Evolutionary conservation across 1,140 invertebrate genomes (phyloP).

Genomic region (Brachionus calyciflorus): DNA sequence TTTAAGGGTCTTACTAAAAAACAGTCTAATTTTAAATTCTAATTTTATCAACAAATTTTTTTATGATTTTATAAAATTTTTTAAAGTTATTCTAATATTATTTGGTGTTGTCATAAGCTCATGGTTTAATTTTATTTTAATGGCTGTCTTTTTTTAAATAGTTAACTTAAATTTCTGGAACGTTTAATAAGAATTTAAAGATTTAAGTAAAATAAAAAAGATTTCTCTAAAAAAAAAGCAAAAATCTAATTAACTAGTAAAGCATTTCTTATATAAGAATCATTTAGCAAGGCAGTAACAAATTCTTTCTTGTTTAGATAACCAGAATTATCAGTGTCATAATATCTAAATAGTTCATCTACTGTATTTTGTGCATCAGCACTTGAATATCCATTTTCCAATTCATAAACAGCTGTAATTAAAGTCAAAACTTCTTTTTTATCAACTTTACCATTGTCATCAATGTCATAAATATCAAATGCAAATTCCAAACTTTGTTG

Average conservation of each 20-base stretch:
- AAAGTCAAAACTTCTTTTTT: conserved; percentile 18
- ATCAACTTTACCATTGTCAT: conserved; percentile 31
- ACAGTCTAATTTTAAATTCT: too few relatives aligned
- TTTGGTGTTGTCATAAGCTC: too few relatives aligned
- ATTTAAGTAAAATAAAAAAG: too few relatives aligned
- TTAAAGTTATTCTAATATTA: too few relatives aligned
- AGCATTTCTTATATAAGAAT: neutral
- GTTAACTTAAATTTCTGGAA: too few relatives aligned
- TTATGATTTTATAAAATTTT: too few relatives aligned
- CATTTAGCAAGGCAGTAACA: neutral
- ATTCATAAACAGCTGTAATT: conserved; percentile 32
- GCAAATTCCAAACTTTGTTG: conserved; percentile 43
- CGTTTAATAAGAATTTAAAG: too few relatives aligned
- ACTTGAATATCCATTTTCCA: neutral
- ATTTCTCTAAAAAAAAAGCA: too few relatives aligned
- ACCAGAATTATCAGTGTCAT: conserved; percentile 13
- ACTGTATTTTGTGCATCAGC: neutral
- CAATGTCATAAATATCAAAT: conserved; percentile 45
- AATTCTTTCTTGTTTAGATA: conserved; percentile 28
- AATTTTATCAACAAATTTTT: too few relatives aligned
- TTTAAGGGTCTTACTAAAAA: too few relatives aligned
- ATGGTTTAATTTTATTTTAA: too few relatives aligned
- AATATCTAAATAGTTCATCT: conserved; percentile 21
- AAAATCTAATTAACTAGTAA: neutral
- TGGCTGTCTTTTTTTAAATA: too few relatives aligned